phyloP scores from a whole-genome alignment of 2,797 vertebrate species.

The Propithecus deckenii region DNA sequence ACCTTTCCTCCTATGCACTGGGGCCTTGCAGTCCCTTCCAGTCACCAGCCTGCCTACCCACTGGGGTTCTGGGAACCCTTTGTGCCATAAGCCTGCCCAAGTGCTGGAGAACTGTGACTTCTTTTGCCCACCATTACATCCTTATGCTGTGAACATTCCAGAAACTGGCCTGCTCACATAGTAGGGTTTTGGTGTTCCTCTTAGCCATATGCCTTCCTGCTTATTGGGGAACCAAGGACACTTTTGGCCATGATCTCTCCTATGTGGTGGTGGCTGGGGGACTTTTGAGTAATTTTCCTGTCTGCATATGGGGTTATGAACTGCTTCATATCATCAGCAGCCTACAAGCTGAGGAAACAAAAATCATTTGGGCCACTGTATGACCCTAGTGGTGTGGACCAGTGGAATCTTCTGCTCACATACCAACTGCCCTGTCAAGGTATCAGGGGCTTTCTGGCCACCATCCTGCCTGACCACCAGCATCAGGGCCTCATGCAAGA shows the following conservation, averaged over 20 bases:
- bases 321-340: not conserved
- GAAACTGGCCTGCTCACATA: not conserved
- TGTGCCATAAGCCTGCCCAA: not conserved
- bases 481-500: not conserved
- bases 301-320: not conserved
- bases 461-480: not conserved
- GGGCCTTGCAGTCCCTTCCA: not conserved
- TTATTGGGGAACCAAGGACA: not conserved
- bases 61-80: not conserved
- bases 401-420: not conserved
- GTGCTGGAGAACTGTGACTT: not conserved
- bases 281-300: not conserved
- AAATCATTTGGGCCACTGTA: not conserved
- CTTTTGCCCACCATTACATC: not conserved
- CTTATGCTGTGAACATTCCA: not conserved
- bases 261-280: too few relatives aligned
- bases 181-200: not conserved
- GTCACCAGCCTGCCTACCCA: not conserved
- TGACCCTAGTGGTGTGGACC: not conserved
- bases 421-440: not conserved
- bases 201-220: not conserved
- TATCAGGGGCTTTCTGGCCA: not conserved
- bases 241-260: not conserved
- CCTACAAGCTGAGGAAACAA: not conserved
- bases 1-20: not conserved